Percentiles rank a stretch among this genome's conserved stretches.
These are phyloP conservation scores for Pollimyrus isidori DNA, from an alignment of 2,113 vertebrate genomes.

Conservation along the genomic window DNA sequence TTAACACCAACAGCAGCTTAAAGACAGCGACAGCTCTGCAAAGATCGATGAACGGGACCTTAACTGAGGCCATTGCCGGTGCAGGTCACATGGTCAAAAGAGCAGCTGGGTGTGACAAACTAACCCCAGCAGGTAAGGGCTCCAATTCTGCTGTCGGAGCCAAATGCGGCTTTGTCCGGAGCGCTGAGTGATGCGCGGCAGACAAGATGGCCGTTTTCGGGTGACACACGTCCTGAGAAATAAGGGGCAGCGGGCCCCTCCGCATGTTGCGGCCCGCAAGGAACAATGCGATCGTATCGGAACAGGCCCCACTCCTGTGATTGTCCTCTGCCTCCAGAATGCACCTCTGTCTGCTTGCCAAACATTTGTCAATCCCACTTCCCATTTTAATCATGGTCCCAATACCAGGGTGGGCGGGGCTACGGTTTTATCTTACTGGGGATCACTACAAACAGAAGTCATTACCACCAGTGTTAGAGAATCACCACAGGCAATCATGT, in stretches of 20 bases:
- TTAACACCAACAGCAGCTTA: not conserved
- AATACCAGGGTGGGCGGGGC: not conserved
- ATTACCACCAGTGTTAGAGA: not conserved
- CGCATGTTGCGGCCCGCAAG: not conserved
- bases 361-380: not conserved
- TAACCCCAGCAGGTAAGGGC: not conserved
- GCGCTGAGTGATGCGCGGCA: not conserved
- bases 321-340: constrained; percentile 6
- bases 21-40: not conserved
- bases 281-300: not conserved
- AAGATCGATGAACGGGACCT: not conserved
- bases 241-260: not conserved
- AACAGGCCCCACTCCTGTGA: not conserved
- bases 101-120: not conserved
- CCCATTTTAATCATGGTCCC: not conserved
- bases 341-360: not conserved
- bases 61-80: not conserved
- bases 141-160: not conserved
- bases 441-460: not conserved
- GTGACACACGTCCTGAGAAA: not conserved
- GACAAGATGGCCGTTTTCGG: not conserved
- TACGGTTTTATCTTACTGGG: not conserved
- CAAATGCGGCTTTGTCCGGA: not conserved
- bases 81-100: not conserved
- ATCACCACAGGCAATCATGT: not conserved